A percentile compares a stretch with the other conserved stretches of the same genome.
phyloP scores from a whole-genome alignment of 2,797 vertebrate genomes.

The Geotrypetes seraphini region DNA sequence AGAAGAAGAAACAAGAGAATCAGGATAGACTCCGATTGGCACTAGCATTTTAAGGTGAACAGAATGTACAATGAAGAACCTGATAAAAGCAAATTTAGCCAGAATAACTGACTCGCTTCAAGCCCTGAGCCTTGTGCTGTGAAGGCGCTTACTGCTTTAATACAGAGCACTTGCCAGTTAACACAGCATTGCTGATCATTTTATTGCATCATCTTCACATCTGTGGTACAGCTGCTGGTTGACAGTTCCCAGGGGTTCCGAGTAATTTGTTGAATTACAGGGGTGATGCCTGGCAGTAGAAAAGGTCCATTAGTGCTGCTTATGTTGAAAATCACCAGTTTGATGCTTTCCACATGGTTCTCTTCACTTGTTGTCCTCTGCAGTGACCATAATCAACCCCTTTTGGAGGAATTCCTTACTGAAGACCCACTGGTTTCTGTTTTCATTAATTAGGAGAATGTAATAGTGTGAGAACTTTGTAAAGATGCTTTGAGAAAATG shows the following conservation, averaged over 20 bases:
- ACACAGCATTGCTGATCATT: constrained; percentile 12
- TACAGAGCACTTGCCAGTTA: constrained; percentile 9
- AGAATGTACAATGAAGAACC: no score
- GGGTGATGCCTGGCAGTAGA: constrained; percentile 45
- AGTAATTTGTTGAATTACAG: constrained; percentile 56
- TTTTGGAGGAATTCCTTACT: constrained; percentile 21
- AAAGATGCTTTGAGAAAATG: no score
- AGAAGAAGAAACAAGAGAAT: no score
- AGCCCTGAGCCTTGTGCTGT: background rate
- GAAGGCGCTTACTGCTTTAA: background rate
- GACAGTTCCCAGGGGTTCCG: constrained; percentile 45
- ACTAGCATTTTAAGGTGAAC: no score
- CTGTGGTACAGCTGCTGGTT: constrained; percentile 50
- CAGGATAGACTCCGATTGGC: no score
- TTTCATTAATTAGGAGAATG: no score
- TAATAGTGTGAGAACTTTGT: no score
- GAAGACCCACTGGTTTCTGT: background rate
- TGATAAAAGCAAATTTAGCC: no score
- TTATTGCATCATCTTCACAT: constrained; percentile 33
- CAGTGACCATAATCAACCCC: constrained; percentile 32
- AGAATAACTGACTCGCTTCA: background rate
- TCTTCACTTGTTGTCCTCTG: constrained; percentile 21
- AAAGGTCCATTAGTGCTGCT: constrained; percentile 48
- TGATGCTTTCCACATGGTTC: constrained; percentile 59
- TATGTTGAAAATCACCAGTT: constrained; percentile 37